Base-by-base conservation (phyloP, 2,113 vertebrate species). In the Oncorhynchus masou region DNA sequence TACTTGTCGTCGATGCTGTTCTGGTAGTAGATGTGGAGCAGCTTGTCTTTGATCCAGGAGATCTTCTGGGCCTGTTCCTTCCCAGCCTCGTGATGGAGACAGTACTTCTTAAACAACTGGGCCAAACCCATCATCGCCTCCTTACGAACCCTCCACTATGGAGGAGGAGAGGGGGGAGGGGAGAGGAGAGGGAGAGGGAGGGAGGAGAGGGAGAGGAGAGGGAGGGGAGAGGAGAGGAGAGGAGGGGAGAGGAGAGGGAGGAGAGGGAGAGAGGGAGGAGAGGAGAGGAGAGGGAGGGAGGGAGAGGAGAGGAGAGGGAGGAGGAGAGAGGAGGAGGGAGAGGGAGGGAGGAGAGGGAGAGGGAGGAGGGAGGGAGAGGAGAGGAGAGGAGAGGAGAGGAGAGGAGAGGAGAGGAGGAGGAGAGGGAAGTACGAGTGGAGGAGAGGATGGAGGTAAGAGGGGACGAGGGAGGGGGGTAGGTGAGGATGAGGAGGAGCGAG, bases 41-140 rank as follows among this genome's bases (percentile, higher is more conserved):
- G 91, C 84, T 99, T 99, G 90, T 99, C 97, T 93, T 99, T 99
- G 86, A 99, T 97, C 98, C 98, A 99, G 48, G 96, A 95, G 88
- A 99, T 98, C 89, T 99, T 25, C 24, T 25, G 24, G 24, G 24
- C 24, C 24, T 25, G 24, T 25, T 25, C 24, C 24, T 25, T 25
- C 24, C 24, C 24, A 25, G 24, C 24, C 24, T 25, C 24, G 1
- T 25, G 24, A 25, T 25, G 24, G 24, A 25, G 31, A 27, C 97
- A 99, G 65, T 99, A 99, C 81, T 99, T 99, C 91, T 99, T 99
- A 87, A 92, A 99, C 4, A 99, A 93, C 83, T 98, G 97, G 62
- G 98, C 97, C 80, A 99, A 92, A 77, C 98, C 98, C 97, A 99
- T 99, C 97, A 99, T 99, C 67, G 97, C 97, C 92, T 99, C 98